Base-by-base conservation (phyloP, 2,888 invertebrate genomes). In the Pseudococcus jackbeardsleyi region DNA sequence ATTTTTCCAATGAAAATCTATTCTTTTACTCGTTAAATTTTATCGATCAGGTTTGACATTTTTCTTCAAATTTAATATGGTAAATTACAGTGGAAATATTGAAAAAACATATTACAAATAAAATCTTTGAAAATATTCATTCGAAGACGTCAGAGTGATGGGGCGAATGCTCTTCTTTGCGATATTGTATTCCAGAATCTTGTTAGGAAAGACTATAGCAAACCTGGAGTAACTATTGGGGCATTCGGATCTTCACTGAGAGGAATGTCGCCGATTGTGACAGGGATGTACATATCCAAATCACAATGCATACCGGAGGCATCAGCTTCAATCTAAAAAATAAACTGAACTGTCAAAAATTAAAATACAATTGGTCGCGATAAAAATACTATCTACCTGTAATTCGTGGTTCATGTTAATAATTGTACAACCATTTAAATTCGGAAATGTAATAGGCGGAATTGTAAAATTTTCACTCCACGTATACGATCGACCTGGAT, bases 241-340 rank as follows among this genome's bases (percentile, higher is more conserved):
- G 77, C 84, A 84, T 88, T 72, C 84, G 87, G 88, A 22, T 82
- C 88, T 11, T 89, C 86, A 48, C 54, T 72, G 19, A 89, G 86
- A 42, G 89, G 84, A 39, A 89, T 89, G 86, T 89, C 89, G 33
- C 89, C 89, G 15, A 89, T 86, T 39, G 86, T 79, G 26, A 89
- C 77, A 26, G 89, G 89, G 46, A 89, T 26, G 4, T 89, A 19
- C n/a, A 89, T n/a, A 42, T 68, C 42, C 22, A 89, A 84, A 26
- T 89, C 88, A 26, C 54, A 79, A 88, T 89, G 86, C 46, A 89
- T 46, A 48, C 89, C 86, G 0, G 82, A 82, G 54, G 86, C 82
- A 64, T 85, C 48, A 9, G 89, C 88, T 89, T 89, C 86, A 8
- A 89, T 84, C 89, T 89, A 7, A 12, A 68, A 72, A 42, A 46